These are phyloP conservation scores for Sitta carolinensis DNA, from an alignment of 2,797 vertebrate genomes.

Conservation along the genomic window DNA sequence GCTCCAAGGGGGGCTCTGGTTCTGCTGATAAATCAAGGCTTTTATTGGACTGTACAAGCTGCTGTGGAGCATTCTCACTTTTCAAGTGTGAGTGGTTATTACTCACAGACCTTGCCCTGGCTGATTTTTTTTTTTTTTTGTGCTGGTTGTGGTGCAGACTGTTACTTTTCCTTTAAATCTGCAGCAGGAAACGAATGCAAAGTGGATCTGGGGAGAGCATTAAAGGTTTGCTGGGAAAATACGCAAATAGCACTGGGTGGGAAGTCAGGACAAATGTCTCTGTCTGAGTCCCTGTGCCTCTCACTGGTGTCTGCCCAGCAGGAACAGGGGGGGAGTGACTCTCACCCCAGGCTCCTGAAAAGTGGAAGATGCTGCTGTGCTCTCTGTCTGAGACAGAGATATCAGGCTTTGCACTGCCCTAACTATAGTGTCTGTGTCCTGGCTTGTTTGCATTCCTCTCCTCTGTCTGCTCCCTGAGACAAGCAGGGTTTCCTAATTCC, in stretches of 20 bases:
- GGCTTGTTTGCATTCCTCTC: conserved; percentile 27
- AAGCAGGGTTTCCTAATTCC: not conserved
- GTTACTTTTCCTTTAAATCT: not conserved
- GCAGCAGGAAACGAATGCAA: not conserved
- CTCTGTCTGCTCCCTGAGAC: not conserved
- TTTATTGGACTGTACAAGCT: not conserved
- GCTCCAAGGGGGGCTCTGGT: not conserved
- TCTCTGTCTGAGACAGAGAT: not conserved
- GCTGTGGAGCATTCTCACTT: not conserved
- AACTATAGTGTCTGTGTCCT: not conserved
- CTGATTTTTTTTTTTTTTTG: not conserved
- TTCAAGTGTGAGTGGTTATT: not conserved
- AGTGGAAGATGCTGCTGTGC: not conserved
- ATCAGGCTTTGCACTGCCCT: not conserved
- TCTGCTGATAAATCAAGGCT: not conserved
- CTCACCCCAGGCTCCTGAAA: not conserved
- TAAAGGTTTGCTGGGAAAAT: not conserved
- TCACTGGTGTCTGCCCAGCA: not conserved
- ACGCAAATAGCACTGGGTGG: not conserved
- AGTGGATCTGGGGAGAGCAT: conserved; percentile 15
- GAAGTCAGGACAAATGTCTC: not conserved
- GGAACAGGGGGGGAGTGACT: not conserved
- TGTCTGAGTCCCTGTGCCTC: not conserved
- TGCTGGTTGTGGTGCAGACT: not conserved
- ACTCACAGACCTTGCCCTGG: not conserved